A percentile compares a stretch with the other conserved stretches of the same genome.
These are phyloP conservation scores for Tiliqua scincoides DNA, from an alignment of 2,113 vertebrate species.

Conservation along the genomic window DNA sequence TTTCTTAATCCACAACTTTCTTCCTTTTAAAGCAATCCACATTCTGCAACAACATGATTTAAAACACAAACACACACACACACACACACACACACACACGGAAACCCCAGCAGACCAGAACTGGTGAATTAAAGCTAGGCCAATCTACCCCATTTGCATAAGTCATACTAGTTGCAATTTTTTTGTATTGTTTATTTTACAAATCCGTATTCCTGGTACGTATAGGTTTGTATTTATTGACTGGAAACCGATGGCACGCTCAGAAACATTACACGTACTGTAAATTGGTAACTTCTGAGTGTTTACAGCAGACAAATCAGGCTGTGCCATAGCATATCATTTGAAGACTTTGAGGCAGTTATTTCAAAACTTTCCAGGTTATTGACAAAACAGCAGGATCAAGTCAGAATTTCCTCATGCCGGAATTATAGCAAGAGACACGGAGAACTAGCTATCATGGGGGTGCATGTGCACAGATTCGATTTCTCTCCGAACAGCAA, in stretches of 20 bases:
- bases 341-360: constrained; percentile 29
- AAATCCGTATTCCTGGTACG: not conserved
- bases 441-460: accelerated
- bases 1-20: too few species aligned
- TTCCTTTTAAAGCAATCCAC: too few species aligned
- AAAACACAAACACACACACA: too few species aligned
- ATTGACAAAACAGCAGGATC: constrained; percentile 50
- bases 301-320: constrained; percentile 12
- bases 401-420: accelerated
- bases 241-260: not conserved
- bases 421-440: not conserved
- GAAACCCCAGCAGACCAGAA: not conserved
- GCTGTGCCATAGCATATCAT: constrained; percentile 8
- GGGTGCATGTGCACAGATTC: accelerated
- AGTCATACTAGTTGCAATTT: not conserved
- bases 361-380: constrained; percentile 49
- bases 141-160: not conserved
- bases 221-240: not conserved
- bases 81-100: too few species aligned
- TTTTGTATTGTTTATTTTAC: not conserved
- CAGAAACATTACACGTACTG: not conserved
- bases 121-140: not conserved
- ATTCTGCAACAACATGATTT: too few species aligned
- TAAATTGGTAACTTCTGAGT: constrained; percentile 28
- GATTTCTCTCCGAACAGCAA: not conserved